These are phyloP conservation scores for Clupea harengus DNA, from an alignment of 2,113 vertebrate genomes.

Conservation along the genomic window DNA sequence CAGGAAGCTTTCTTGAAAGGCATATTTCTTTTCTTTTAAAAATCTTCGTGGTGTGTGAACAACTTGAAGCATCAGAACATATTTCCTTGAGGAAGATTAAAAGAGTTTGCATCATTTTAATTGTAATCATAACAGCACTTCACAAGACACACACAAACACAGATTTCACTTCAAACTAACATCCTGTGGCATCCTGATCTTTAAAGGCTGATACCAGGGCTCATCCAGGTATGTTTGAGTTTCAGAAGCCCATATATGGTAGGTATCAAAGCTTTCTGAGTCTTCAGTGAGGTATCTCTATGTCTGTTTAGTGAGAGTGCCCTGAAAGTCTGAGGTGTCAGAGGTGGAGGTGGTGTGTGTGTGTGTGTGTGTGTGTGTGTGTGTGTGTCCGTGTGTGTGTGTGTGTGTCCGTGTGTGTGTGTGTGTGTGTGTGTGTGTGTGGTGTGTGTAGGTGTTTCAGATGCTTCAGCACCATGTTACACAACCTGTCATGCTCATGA, in stretches of 20 bases:
- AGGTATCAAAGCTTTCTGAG: background rate
- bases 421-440: background rate
- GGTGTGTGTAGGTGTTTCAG: background rate
- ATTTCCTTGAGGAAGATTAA: background rate
- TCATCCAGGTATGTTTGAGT: background rate
- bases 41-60: too few relatives aligned
- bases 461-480: background rate
- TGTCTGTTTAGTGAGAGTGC: too few relatives aligned
- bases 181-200: background rate
- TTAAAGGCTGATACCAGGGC: background rate
- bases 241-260: background rate
- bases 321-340: too few relatives aligned
- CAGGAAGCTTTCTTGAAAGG: background rate
- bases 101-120: background rate
- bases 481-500: background rate
- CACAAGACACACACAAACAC: too few relatives aligned
- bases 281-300: background rate
- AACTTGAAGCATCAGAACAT: too few relatives aligned
- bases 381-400: constrained; percentile 19
- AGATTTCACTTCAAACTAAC: background rate
- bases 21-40: background rate
- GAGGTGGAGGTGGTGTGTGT: background rate
- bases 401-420: constrained; percentile 18
- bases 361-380: constrained; percentile 22
- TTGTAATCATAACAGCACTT: too few relatives aligned